A percentile compares a stretch with the other conserved stretches of the same genome.
Evolutionary conservation across 2,888 invertebrate species (phyloP).

Genomic region (Eristalis tenax): DNA sequence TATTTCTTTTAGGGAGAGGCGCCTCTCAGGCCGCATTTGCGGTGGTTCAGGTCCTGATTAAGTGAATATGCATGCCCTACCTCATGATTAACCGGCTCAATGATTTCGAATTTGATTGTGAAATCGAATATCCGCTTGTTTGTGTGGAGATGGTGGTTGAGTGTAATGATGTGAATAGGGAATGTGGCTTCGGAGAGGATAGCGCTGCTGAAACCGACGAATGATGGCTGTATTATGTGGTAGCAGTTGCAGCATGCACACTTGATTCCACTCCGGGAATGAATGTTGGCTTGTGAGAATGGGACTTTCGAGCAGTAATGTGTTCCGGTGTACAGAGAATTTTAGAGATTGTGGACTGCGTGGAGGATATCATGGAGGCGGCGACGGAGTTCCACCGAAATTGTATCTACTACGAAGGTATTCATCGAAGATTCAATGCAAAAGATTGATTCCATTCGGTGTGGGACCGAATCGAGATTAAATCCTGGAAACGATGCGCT

Average conservation of each 20-base stretch:
- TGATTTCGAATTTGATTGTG: constrained; percentile 9
- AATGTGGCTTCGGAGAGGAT: constrained; percentile 8
- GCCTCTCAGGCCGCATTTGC: not conserved
- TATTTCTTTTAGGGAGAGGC: not conserved
- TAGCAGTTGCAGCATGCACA: not conserved
- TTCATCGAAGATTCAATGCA: too few relatives aligned
- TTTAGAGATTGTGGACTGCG: too few relatives aligned
- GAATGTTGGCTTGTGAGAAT: not conserved
- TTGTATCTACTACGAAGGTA: too few relatives aligned
- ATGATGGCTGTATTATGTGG: not conserved
- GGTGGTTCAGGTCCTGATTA: constrained; percentile 3
- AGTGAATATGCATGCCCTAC: constrained; percentile 3
- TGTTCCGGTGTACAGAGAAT: too few relatives aligned
- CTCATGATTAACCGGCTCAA: constrained; percentile 24
- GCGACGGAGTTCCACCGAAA: too few relatives aligned
- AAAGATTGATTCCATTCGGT: too few relatives aligned
- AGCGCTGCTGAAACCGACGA: not conserved
- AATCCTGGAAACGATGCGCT: too few relatives aligned
- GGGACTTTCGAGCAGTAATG: too few relatives aligned
- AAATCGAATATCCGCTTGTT: constrained; percentile 17
- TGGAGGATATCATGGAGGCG: too few relatives aligned
- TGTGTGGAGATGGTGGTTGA: not conserved
- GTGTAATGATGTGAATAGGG: constrained; percentile 2
- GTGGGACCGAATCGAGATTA: too few relatives aligned
- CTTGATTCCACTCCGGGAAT: not conserved